Evolutionary conservation across 2,113 vertebrate genomes (phyloP).

Genomic region (Heterochromis multidens): DNA sequence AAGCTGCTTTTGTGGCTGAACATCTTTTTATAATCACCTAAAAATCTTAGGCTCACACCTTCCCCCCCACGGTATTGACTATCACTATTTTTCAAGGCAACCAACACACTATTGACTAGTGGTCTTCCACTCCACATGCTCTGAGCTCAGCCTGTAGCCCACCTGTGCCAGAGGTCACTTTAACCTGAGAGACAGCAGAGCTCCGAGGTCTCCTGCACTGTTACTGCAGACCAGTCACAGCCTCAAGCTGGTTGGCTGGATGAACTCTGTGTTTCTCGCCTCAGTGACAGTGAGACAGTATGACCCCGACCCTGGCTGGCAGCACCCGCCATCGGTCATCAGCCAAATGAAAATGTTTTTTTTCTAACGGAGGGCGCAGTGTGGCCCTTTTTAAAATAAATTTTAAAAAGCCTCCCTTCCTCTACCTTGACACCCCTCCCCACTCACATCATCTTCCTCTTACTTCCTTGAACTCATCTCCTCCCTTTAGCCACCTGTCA

Average conservation of each 20-base stretch:
- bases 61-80: not conserved
- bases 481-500: conserved; percentile 72
- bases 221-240: conserved; percentile 12
- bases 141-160: not conserved
- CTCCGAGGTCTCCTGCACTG: not conserved
- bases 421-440: conserved; percentile 26
- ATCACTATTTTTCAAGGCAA: not conserved
- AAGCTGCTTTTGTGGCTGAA: not conserved
- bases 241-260: not conserved
- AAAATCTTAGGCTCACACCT: not conserved
- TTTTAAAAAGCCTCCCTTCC: not conserved
- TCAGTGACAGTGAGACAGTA: conserved; percentile 53
- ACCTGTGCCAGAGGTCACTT: conserved; percentile 31
- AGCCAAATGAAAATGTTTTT: conserved; percentile 75
- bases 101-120: not conserved
- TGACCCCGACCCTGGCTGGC: conserved; percentile 63
- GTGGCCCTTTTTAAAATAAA: conserved; percentile 6
- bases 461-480: conserved; percentile 63
- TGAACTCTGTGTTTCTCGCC: conserved; percentile 56
- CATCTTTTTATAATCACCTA: not conserved
- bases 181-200: not conserved
- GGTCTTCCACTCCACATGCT: not conserved
- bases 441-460: not conserved
- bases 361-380: not conserved
- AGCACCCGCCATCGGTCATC: conserved; percentile 75